Conservation (phyloP, 2,888 invertebrate genomes). For the Pseudococcus viburni region DNA sequence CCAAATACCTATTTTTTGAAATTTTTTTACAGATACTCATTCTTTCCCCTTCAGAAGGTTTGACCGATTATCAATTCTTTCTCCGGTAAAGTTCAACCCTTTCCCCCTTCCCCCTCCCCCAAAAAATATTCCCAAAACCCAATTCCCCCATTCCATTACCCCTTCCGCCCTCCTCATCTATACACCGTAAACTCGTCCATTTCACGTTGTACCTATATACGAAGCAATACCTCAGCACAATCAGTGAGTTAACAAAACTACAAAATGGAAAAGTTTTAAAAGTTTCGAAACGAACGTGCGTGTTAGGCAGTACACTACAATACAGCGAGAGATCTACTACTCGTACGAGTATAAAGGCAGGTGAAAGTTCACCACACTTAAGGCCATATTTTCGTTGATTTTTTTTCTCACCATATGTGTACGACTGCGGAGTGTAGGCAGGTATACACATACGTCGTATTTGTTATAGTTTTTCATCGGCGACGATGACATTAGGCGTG, state of each 20-base stretch:
- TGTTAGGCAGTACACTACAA: not conserved
- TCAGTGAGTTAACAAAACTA: constrained; percentile 25
- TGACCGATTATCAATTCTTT: not conserved
- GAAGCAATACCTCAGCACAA: constrained; percentile 5
- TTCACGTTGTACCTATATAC: not conserved
- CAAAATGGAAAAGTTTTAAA: constrained; percentile 25
- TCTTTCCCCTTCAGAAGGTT: not conserved
- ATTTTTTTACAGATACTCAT: no score
- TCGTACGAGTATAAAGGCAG: not conserved
- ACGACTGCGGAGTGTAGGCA: not conserved
- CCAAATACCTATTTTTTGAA: no score
- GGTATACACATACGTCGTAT: not conserved
- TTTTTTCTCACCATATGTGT: constrained; percentile 19
- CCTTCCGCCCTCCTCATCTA: not conserved
- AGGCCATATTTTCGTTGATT: constrained; percentile 20
- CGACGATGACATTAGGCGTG: not conserved
- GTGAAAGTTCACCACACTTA: not conserved
- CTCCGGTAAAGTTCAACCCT: not conserved
- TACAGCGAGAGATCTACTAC: not conserved
- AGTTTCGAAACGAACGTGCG: constrained; percentile 10
- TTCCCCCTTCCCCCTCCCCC: no score
- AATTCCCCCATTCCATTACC: not conserved
- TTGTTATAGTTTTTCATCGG: not conserved
- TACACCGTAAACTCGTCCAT: not conserved
- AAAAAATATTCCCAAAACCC: not conserved